Evolutionary conservation across 53 echinoderm and acorn worm genomes (phyloP).

Genomic region (Crossaster papposus): DNA sequence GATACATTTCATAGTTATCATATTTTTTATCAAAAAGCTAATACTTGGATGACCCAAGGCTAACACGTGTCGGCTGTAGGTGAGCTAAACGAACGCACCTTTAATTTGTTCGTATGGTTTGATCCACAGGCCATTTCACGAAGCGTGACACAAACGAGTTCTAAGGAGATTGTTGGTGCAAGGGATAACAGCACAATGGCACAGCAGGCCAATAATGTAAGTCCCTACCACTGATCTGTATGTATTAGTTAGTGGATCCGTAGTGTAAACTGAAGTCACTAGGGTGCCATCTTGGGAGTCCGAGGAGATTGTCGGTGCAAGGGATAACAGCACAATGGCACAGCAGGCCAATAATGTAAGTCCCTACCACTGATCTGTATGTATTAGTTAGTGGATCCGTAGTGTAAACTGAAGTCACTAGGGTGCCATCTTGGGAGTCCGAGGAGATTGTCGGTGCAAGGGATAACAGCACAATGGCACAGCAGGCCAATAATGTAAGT

Average conservation of each 20-base stretch:
- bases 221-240: neutral
- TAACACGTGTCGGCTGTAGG: too few relatives aligned
- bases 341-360: slow-evolving; percentile 37
- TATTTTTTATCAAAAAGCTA: too few relatives aligned
- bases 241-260: too few relatives aligned
- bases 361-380: neutral
- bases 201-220: slow-evolving; percentile 27
- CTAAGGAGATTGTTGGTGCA: slow-evolving; percentile 54
- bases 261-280: too few relatives aligned
- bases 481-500: slow-evolving; percentile 35
- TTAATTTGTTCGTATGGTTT: slow-evolving; percentile 3
- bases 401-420: too few relatives aligned
- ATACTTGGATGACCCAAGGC: too few relatives aligned
- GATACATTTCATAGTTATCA: neutral
- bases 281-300: slow-evolving; percentile 16
- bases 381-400: too few relatives aligned
- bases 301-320: slow-evolving; percentile 49
- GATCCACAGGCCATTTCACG: slow-evolving; percentile 20
- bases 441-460: slow-evolving; percentile 52
- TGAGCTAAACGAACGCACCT: too few relatives aligned
- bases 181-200: slow-evolving; percentile 32
- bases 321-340: slow-evolving; percentile 25
- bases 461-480: slow-evolving; percentile 22
- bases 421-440: slow-evolving; percentile 17
- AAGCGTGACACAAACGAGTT: slow-evolving; percentile 24